Conservation (phyloP, 2,113 vertebrate genomes). For the Furnarius figulus region DNA sequence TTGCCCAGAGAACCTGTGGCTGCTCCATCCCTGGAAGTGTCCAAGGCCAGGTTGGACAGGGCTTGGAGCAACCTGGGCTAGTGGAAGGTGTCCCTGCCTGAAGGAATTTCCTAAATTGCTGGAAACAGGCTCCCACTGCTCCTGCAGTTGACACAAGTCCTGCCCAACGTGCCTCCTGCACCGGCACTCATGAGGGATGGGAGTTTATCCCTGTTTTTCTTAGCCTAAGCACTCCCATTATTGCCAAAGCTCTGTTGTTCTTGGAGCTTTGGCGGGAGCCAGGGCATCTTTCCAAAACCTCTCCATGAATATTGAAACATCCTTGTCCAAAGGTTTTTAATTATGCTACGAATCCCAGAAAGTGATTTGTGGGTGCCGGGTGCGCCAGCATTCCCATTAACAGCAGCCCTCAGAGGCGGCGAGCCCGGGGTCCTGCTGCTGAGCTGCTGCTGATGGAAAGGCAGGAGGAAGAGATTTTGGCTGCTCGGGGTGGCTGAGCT, state of each 20-base stretch:
- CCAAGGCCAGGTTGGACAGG: background rate
- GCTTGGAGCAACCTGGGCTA: background rate
- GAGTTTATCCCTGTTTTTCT: conserved; percentile 33
- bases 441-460: background rate
- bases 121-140: background rate
- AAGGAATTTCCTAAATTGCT: background rate
- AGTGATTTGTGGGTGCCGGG: background rate
- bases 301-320: background rate
- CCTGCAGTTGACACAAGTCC: background rate
- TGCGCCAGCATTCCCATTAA: background rate
- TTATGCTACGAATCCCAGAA: background rate
- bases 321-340: background rate
- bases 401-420: background rate
- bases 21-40: background rate
- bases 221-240: conserved; percentile 36
- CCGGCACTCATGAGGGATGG: background rate
- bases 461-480: background rate
- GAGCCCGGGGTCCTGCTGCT: rapidly evolving
- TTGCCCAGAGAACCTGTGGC: background rate
- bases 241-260: conserved; percentile 56
- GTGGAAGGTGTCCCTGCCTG: background rate
- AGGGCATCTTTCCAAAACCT: conserved; percentile 14
- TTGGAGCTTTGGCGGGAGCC: background rate
- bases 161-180: background rate
- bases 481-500: rapidly evolving